Evolutionary conservation across 1,140 invertebrate species (phyloP).

Genomic region (Monochamus saltuarius): DNA sequence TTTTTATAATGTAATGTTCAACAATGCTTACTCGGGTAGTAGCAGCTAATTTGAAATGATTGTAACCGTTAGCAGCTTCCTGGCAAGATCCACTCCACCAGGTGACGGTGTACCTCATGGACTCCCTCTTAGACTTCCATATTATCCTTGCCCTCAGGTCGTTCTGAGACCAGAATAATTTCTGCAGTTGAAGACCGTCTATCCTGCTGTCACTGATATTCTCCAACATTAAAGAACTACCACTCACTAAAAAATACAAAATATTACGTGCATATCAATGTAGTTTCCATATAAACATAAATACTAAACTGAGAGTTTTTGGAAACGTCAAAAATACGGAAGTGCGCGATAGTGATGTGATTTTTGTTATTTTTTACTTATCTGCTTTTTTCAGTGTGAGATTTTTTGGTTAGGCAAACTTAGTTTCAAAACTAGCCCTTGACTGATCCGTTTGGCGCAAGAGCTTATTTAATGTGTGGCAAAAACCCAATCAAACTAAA

Average conservation of each 20-base stretch:
- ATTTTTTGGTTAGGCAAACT: no score
- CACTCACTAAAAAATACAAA: slow-evolving; percentile 21
- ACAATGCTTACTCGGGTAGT: slow-evolving; percentile 38
- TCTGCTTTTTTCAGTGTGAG: no score
- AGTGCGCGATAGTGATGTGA: no score
- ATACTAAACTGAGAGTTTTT: no score
- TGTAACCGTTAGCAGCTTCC: slow-evolving; percentile 15
- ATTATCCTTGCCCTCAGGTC: slow-evolving; percentile 55
- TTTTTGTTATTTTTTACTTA: no score
- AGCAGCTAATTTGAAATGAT: slow-evolving; percentile 36
- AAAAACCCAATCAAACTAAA: no score
- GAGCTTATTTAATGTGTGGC: no score
- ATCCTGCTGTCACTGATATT: slow-evolving; percentile 35
- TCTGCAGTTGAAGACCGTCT: slow-evolving; percentile 54
- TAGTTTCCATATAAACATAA: no score
- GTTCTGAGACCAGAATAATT: slow-evolving; percentile 56
- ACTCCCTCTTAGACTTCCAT: slow-evolving; percentile 47
- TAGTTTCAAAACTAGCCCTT: no score
- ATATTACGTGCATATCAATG: background rate
- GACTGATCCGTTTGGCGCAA: no score
- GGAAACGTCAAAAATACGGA: no score
- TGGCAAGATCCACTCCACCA: slow-evolving; percentile 40
- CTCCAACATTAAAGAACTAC: slow-evolving; percentile 10
- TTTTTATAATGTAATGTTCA: background rate
- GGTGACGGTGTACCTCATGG: slow-evolving; percentile 34